Conservation (phyloP, 2,888 invertebrate genomes). For the Gari tellinella region DNA sequence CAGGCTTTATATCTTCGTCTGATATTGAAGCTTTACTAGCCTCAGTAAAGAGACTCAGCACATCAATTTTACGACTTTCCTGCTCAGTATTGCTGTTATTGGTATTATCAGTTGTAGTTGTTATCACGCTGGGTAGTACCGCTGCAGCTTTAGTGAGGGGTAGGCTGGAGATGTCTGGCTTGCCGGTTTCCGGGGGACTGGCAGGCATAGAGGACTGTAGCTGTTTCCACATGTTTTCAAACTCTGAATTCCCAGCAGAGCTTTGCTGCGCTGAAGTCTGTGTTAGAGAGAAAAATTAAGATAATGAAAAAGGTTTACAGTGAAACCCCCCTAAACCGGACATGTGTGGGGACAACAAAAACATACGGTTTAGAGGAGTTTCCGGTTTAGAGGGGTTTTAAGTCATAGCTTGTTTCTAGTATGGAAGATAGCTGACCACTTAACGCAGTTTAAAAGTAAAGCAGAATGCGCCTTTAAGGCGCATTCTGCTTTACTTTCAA, state of each 20-base stretch:
- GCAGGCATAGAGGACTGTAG: conserved; percentile 45
- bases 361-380: no score
- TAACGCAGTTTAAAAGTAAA: no score
- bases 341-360: no score
- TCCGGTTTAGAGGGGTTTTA: no score
- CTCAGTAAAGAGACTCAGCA: neutral
- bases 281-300: no score
- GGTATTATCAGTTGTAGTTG: conserved; percentile 15
- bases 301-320: no score
- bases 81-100: conserved; percentile 22
- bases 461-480: no score
- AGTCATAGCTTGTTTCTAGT: no score
- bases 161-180: conserved; percentile 28
- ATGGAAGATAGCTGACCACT: no score
- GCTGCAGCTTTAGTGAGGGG: conserved; percentile 69
- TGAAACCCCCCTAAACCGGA: no score
- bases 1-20: neutral
- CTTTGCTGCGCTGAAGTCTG: neutral
- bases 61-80: neutral
- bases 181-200: neutral
- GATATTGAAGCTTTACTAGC: neutral
- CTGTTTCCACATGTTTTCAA: conserved; percentile 78
- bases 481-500: no score
- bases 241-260: conserved; percentile 60
- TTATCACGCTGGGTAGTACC: conserved; percentile 56